phyloP scores from a whole-genome alignment of 2,797 vertebrate species.

The Amphiprion clarkii region DNA sequence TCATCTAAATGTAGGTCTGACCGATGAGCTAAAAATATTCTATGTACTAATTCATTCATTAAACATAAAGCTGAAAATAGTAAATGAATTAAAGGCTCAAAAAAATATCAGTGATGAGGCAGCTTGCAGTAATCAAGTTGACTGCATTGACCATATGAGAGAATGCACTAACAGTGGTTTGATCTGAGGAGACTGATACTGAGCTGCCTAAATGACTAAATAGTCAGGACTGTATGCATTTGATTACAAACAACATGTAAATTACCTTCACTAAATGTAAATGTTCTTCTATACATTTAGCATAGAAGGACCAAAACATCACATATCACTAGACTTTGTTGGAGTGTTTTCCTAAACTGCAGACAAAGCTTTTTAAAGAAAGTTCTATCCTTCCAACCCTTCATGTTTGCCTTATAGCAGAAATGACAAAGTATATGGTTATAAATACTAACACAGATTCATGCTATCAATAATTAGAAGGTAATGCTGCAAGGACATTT shows the following conservation, averaged over 20 bases:
- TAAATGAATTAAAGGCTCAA: background rate
- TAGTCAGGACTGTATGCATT: too few relatives aligned
- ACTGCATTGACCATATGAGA: background rate
- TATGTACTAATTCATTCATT: background rate
- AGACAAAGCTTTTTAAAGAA: background rate
- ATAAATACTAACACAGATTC: background rate
- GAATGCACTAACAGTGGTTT: background rate
- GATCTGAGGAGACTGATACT: background rate
- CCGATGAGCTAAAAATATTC: background rate
- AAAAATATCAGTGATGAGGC: conserved; percentile 10
- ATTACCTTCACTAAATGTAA: background rate
- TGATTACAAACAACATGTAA: background rate
- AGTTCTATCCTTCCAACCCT: too few relatives aligned
- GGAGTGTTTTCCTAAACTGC: background rate
- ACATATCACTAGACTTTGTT: background rate
- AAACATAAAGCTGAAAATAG: conserved; percentile 6
- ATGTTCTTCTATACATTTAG: background rate
- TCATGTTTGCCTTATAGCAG: background rate
- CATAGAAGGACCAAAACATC: background rate
- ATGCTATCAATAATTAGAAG: background rate
- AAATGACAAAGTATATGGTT: background rate
- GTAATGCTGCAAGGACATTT: background rate
- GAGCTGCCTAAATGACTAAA: background rate
- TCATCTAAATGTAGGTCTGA: background rate
- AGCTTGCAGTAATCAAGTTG: background rate